These are phyloP conservation scores for Nibea albiflora DNA, from an alignment of 2,113 vertebrate species.

Conservation along the genomic window DNA sequence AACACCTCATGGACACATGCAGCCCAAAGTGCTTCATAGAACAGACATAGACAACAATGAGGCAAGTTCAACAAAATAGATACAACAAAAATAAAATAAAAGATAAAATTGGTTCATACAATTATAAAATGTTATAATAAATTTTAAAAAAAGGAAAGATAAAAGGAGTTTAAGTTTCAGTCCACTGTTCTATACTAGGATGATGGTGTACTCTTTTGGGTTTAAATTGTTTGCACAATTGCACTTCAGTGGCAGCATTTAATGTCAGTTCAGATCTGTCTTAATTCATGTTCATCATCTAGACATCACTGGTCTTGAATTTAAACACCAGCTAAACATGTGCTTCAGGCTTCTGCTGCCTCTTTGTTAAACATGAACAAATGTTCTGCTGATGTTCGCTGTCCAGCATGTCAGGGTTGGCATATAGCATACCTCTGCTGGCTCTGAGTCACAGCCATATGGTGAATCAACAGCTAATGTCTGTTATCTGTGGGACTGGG, in stretches of 20 bases:
- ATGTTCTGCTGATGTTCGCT: conserved; percentile 45
- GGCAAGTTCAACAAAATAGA: too few species aligned
- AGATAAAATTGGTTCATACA: too few species aligned
- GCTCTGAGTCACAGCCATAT: conserved; percentile 58
- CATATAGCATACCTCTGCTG: conserved; percentile 33
- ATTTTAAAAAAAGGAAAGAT: too few species aligned
- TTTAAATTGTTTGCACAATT: neutral
- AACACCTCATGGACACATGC: too few species aligned
- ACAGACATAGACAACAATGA: too few species aligned
- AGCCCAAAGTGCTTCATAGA: too few species aligned
- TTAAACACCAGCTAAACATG: neutral
- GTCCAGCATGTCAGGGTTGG: conserved; percentile 57
- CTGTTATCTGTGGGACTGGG: conserved; percentile 25
- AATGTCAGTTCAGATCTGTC: neutral
- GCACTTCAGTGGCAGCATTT: neutral
- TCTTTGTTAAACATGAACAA: conserved; percentile 42
- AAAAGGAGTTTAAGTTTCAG: neutral
- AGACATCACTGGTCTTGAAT: neutral
- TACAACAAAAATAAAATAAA: too few species aligned
- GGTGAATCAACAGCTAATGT: conserved; percentile 43
- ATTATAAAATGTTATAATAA: too few species aligned
- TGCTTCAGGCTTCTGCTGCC: neutral
- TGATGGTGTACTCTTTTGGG: neutral
- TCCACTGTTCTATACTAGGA: neutral
- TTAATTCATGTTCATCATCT: neutral